Evolutionary conservation across 2,797 vertebrate species (phyloP), one percentile per base, ranked within the genome.

Genomic region (Sebastes itinus): DNA sequence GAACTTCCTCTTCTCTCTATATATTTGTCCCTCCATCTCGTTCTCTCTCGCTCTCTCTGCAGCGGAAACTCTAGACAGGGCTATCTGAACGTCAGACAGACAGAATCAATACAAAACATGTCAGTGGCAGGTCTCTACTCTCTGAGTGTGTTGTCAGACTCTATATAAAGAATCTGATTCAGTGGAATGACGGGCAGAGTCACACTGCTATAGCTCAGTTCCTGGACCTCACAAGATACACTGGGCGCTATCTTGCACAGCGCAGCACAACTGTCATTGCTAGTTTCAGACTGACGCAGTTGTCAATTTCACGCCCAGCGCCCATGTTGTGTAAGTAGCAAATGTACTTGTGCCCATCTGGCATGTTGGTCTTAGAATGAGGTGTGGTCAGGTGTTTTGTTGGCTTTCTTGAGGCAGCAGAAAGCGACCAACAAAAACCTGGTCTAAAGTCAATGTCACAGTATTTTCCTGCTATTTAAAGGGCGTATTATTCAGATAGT

Each of bases 61-160:
- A 5, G 59, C 54, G 90, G 91, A 91, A 93, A 90, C 85, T 78
- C 80, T 80, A 90, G 87, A 91, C 88, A 65, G 32, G 78, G 67
- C 77, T 81, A 71, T 87, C 80, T 84, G 77, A 88, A 92, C 84
- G 87, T 85, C 85, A 92, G 78, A 75, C 78, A 80, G 90, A 82
- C 85, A 77, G 46, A 81, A 94, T 94, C 94, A 10, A 94, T 93
- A 90, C 87, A 90, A 93, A 92, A 65, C 88, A 82, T 73, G 80
- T 93, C 86, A 92, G 87, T 58, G 54, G 81, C 83, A 75, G 86
- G 80, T 86, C 83, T 86, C 59, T 65, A 25, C 70, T 88, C 83
- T 82, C 80, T 65, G 71, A 87, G 65, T 73, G 76, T 78, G 83
- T 88, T 89, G 75, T 90, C 81, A 73, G 77, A 73, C 61, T 77